phyloP scores from a whole-genome alignment of 2,888 invertebrate genomes.

The Sarcophaga rosellei region DNA sequence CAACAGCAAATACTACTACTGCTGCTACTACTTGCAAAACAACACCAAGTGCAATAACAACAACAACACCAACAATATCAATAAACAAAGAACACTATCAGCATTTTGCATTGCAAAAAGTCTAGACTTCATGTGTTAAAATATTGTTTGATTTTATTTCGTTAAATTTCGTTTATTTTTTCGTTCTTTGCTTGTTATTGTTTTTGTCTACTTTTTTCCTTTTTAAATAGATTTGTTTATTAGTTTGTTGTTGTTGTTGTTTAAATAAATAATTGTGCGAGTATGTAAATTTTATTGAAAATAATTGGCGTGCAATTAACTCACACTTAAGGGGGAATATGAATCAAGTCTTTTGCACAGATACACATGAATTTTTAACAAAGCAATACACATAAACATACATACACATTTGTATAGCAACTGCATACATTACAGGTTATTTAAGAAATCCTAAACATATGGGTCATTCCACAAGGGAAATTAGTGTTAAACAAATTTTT shows the following conservation, averaged over 20 bases:
- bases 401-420: background rate
- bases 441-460: background rate
- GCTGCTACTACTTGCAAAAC: too few relatives aligned
- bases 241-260: background rate
- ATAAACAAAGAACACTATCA: background rate
- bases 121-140: constrained; percentile 59
- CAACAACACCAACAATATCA: background rate
- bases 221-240: background rate
- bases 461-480: background rate
- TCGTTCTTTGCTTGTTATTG: background rate
- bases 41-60: background rate
- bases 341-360: background rate
- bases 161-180: background rate
- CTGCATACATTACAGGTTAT: background rate
- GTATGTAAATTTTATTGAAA: constrained; percentile 64
- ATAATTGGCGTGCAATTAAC: constrained; percentile 66
- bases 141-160: constrained; percentile 44
- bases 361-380: background rate
- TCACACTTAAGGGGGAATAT: constrained; percentile 18
- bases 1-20: background rate
- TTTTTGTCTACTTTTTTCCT: background rate
- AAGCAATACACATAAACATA: background rate
- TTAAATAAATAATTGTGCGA: constrained; percentile 28
- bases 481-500: too few relatives aligned
- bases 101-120: constrained; percentile 11